Evolutionary conservation across 2,113 vertebrate genomes (phyloP).

Genomic region (Scomber scombrus): DNA sequence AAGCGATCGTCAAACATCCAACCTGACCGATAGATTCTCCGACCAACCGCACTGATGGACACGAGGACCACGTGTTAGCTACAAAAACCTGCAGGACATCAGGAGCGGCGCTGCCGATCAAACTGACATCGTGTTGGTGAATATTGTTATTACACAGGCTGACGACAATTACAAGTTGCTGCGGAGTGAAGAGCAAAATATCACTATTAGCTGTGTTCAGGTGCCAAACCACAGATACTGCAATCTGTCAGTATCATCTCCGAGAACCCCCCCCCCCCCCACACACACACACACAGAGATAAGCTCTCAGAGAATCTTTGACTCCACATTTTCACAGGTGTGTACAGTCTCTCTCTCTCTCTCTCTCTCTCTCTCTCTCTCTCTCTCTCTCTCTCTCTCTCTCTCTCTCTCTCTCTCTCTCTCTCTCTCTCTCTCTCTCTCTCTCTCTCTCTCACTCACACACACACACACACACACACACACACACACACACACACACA

Average conservation of each 20-base stretch:
- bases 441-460: background rate
- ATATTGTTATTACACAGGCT: conserved; percentile 35
- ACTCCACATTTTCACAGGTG: conserved; percentile 52
- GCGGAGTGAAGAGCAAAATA: conserved; percentile 37
- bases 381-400: background rate
- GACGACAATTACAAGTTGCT: conserved; percentile 44
- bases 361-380: background rate
- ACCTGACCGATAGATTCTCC: background rate
- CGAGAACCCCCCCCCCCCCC: background rate
- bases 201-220: conserved; percentile 51
- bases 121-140: conserved; percentile 23
- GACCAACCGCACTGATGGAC: background rate
- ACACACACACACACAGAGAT: conserved; percentile 29
- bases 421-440: background rate
- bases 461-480: background rate
- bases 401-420: background rate
- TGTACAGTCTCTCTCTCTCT: conserved; percentile 6
- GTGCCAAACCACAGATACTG: conserved; percentile 61
- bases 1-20: no score
- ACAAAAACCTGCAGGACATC: background rate
- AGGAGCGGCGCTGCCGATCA: background rate
- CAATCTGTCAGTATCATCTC: conserved; percentile 42
- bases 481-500: background rate
- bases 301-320: conserved; percentile 41
- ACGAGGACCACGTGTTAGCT: background rate